phyloP scores from a whole-genome alignment of 2,888 invertebrate species.

The Amphipyra berbera region DNA sequence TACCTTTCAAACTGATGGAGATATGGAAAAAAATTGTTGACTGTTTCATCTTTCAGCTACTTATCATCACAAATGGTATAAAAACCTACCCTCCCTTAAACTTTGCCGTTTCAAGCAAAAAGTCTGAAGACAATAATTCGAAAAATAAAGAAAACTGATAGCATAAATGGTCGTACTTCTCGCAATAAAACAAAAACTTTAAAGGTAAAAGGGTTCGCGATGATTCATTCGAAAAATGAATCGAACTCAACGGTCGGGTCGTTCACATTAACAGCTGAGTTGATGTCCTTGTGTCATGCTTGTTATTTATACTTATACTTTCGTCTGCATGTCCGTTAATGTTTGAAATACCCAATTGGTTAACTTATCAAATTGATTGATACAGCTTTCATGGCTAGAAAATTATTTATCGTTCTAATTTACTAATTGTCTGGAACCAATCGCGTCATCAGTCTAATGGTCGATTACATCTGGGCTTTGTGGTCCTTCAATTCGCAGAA shows the following conservation, averaged over 20 bases:
- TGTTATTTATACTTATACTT: slow-evolving; percentile 22
- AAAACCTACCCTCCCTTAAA: not conserved
- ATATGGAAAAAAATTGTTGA: not conserved
- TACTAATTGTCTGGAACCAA: too few species aligned
- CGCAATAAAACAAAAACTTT: slow-evolving; percentile 15
- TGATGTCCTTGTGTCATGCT: slow-evolving; percentile 63
- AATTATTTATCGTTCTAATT: too few species aligned
- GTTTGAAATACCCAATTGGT: slow-evolving; percentile 10
- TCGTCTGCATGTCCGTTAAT: slow-evolving; percentile 13
- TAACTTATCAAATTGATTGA: not conserved
- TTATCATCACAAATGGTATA: not conserved
- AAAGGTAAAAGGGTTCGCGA: slow-evolving; percentile 48
- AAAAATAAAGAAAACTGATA: slow-evolving; percentile 12
- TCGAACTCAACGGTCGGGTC: slow-evolving; percentile 57
- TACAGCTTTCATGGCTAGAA: not conserved
- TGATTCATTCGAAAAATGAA: slow-evolving; percentile 61
- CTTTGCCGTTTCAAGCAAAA: not conserved
- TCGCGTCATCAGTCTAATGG: too few species aligned
- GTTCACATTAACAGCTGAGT: slow-evolving; percentile 68
- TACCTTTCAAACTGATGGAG: not conserved
- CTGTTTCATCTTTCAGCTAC: too few species aligned
- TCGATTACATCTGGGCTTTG: not conserved
- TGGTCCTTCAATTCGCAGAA: slow-evolving; percentile 1
- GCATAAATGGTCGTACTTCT: slow-evolving; percentile 1
- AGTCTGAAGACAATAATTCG: slow-evolving; percentile 1